Evolutionary conservation across 2,888 invertebrate genomes (phyloP).

Genomic region (Stegophylla sp.): DNA sequence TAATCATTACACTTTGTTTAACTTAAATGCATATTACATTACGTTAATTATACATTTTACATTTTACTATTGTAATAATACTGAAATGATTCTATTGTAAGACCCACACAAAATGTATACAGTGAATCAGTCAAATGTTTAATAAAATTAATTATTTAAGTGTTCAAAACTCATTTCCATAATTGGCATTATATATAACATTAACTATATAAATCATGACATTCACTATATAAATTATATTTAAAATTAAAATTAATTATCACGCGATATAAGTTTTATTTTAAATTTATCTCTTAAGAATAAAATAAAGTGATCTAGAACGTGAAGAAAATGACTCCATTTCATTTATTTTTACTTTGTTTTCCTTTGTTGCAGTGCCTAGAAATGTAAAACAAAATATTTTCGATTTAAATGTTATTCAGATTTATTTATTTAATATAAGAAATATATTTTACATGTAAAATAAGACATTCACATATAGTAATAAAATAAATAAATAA

Average conservation of each 20-base stretch:
- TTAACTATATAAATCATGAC: no score
- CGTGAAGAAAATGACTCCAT: constrained; percentile 23
- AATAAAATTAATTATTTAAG: constrained; percentile 4
- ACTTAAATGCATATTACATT: background rate
- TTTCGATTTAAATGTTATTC: constrained; percentile 38
- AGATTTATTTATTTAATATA: constrained; percentile 41
- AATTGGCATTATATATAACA: constrained; percentile 9
- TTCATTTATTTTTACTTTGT: constrained; percentile 50
- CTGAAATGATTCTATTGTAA: background rate
- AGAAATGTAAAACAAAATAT: constrained; percentile 55
- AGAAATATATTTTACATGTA: constrained; percentile 24
- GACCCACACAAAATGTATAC: background rate
- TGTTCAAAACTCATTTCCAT: background rate
- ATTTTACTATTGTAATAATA: no score
- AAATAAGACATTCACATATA: constrained; percentile 6
- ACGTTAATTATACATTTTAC: background rate
- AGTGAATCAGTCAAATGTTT: background rate
- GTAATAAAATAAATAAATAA: constrained; percentile 38
- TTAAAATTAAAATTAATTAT: constrained; percentile 2
- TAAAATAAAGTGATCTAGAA: constrained; percentile 17
- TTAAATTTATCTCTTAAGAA: constrained; percentile 1
- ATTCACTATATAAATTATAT: constrained; percentile 19
- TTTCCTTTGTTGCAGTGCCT: constrained; percentile 51
- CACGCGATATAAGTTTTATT: background rate
- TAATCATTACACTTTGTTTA: background rate